These are phyloP conservation scores for Triops longicaudatus DNA, from an alignment of 1,140 invertebrate genomes.

Conservation along the genomic window DNA sequence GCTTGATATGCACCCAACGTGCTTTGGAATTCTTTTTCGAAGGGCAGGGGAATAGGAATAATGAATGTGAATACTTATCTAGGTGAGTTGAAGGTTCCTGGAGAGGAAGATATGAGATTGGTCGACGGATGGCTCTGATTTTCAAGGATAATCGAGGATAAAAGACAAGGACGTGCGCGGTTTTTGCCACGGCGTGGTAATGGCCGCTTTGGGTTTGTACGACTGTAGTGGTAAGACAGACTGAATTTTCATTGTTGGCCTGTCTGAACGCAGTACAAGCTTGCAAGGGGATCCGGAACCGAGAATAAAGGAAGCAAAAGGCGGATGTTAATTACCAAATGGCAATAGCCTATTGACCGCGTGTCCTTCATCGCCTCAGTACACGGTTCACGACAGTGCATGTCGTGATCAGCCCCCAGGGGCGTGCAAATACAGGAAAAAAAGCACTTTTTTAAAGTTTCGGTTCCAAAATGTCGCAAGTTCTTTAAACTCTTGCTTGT, in stretches of 20 bases:
- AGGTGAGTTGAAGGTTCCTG: not conserved
- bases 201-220: too few relatives aligned
- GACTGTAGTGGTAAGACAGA: too few relatives aligned
- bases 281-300: too few relatives aligned
- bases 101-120: not conserved
- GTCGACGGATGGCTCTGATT: too few relatives aligned
- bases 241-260: too few relatives aligned
- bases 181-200: too few relatives aligned
- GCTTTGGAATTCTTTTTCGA: not conserved
- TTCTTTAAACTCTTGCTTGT: too few relatives aligned
- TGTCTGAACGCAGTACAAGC: too few relatives aligned
- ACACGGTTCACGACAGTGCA: conserved; percentile 3
- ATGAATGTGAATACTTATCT: not conserved
- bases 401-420: not conserved
- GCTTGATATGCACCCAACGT: not conserved
- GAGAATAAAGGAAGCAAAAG: not conserved
- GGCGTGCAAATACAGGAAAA: too few relatives aligned
- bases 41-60: not conserved
- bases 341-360: conserved; percentile 14
- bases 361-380: not conserved
- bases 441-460: not conserved
- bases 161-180: too few relatives aligned
- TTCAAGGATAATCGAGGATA: too few relatives aligned
- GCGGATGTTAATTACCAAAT: conserved; percentile 5
- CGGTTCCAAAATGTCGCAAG: too few relatives aligned